These are phyloP conservation scores for Carcinoscorpius rotundicauda DNA, from an alignment of 1,140 invertebrate genomes.

Conservation along the genomic window DNA sequence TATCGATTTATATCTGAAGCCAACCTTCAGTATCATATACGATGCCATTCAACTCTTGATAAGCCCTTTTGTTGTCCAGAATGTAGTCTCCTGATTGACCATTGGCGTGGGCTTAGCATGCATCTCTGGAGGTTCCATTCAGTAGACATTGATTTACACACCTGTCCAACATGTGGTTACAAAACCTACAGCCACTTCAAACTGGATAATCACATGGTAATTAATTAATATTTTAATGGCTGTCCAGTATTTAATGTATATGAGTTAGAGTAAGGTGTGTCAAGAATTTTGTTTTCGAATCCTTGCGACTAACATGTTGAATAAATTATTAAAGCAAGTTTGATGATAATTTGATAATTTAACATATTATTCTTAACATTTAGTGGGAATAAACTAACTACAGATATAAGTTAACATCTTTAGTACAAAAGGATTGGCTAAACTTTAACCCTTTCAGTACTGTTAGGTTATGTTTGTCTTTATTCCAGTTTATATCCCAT, in stretches of 20 bases:
- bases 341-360: neutral
- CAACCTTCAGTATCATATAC: conserved; percentile 30
- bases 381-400: too few species aligned
- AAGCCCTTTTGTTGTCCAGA: conserved; percentile 30
- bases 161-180: conserved; percentile 45
- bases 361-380: too few species aligned
- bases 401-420: too few species aligned
- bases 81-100: conserved; percentile 26
- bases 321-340: neutral
- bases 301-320: neutral
- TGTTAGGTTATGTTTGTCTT: too few species aligned
- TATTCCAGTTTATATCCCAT: too few species aligned
- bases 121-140: conserved; percentile 55
- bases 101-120: conserved; percentile 47
- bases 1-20: conserved; percentile 26
- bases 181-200: conserved; percentile 31
- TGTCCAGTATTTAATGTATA: too few species aligned
- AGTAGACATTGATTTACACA: conserved; percentile 52
- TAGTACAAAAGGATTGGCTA: too few species aligned
- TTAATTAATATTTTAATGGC: neutral
- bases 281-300: neutral
- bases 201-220: conserved; percentile 38
- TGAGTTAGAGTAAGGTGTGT: too few species aligned
- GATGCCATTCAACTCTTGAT: conserved; percentile 28
- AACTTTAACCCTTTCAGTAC: too few species aligned